Base-by-base conservation (phyloP, 2,888 invertebrate species). In the Glomeris marginata region DNA sequence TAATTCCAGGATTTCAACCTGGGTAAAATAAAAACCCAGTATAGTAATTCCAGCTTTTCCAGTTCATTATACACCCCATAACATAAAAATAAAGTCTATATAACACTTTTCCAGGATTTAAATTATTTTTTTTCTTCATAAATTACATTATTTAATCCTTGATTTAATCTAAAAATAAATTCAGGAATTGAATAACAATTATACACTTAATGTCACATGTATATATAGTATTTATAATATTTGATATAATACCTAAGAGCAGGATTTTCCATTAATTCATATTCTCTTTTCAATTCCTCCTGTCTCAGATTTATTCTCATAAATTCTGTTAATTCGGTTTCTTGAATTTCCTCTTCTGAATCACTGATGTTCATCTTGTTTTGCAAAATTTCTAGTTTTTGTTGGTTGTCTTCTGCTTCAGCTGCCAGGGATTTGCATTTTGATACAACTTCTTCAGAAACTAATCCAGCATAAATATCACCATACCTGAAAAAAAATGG, bases 261-360 rank as follows among this genome's bases (percentile, higher is more conserved):
- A 13, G 57, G 58, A 49, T 58, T 57, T 55, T 59, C 58, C 15
- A 60, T 48, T 38, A 57, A 42, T 51, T 56, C 54, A 50, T 59
- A 53, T 41, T 58, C 55, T 10, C 50, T 48, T 49, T 57, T 55
- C 5, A 59, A 41, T 36, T 60, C 57, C 42, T 53, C 54, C 18
- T 58, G 41, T 52, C 54, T 56, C 33, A 51, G 49, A 49, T 53
- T 52, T 11, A 58, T 49, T 33, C 53, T 28, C 41, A 58, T 47
- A 20, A 54, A 54, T 41, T 56, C 50, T 16, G 55, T 41, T 4
- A 59, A 48, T 46, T 58, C 58, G 5, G 50, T 50, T 45, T 58
- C 58, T 35, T 52, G 51, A 15, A 57, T 46, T 18, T 59, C 59
- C 16, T 49, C 22, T 49, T 59, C 56, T 18, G 55, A 55, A 48